Percentiles rank a stretch among this genome's conserved stretches.
Evolutionary conservation across 2,113 vertebrate species (phyloP).

Genomic region (Xenopus laevis): DNA sequence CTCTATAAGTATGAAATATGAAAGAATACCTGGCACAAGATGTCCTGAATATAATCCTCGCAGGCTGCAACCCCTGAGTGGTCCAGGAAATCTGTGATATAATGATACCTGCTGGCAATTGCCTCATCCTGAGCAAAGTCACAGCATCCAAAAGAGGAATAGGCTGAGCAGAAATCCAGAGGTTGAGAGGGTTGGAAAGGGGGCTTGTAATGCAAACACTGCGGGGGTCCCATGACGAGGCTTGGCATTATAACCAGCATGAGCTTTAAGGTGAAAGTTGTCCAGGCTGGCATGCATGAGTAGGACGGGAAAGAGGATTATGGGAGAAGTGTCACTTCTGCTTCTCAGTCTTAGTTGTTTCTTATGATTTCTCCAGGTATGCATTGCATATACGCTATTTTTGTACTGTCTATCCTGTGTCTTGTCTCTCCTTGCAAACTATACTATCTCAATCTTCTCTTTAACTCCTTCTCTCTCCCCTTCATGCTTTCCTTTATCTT

Average conservation of each 20-base stretch:
- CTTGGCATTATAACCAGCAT: conserved; percentile 50
- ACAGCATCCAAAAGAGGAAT: conserved; percentile 74
- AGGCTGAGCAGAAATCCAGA: conserved; percentile 70
- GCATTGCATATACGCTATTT: neutral
- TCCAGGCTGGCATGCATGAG: conserved; percentile 18
- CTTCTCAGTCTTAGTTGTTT: neutral
- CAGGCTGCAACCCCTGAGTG: conserved; percentile 60
- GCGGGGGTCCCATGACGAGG: conserved; percentile 60
- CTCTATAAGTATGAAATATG: too few species aligned
- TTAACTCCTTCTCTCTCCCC: conserved; percentile 36
- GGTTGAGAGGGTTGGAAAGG: conserved; percentile 69
- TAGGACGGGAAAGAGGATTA: neutral
- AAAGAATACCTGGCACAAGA: conserved; percentile 71
- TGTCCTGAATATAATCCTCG: conserved; percentile 64
- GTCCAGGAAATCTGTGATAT: conserved; percentile 70
- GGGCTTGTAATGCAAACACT: conserved; percentile 77
- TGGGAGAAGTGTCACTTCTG: conserved; percentile 10
- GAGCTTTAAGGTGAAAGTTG: conserved; percentile 5
- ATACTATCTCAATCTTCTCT: neutral
- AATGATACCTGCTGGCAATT: conserved; percentile 59
- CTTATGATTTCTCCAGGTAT: neutral
- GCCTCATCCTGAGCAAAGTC: conserved; percentile 59
- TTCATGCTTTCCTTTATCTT: conserved; percentile 37
- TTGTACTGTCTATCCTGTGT: neutral
- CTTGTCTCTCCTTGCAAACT: neutral